Base-by-base conservation (phyloP, 2,888 invertebrate species). In the Phrixothrix hirtus region DNA sequence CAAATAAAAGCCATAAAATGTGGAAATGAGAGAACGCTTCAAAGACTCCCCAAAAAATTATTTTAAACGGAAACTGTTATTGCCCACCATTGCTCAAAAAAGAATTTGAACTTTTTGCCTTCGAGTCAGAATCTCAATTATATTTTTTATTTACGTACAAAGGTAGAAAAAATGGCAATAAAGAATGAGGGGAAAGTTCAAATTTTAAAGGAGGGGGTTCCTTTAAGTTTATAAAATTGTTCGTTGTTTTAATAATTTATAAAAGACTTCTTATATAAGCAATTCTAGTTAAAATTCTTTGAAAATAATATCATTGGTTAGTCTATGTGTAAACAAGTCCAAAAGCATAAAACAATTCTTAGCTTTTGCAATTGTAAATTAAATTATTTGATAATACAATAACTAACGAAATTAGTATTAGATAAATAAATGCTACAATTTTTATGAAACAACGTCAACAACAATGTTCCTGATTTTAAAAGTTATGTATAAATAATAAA, bases 311-410 rank as follows among this genome's bases (percentile, higher is more conserved):
- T 41, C 45, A 46, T 52, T 39, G 30, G 38, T 46, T 41, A 16
- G 41, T 52, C 46, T 46, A 35, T 41, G 46, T 53, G 35, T 52
- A 48, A 38, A 34, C 25, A 53, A 53, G 52, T 47, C 43, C 27
- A 53, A 43, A 31, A 44, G 38, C 26, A 46, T 43, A 38, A 44
- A 53, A 53, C 53, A 53, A 42, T 43, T 53, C 53, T 37, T 53
- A 48, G 57, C 57, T 57, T 53, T 53, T 49, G 57, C 57, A 53
- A 49, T 45, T 52, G 57, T 57, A 52, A 57, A 53, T 57, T 56
- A 53, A 42, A 44, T 56, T 35, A 49, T 56, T 53, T 56, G 52
- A 52, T 56, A 55, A 47, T n/a, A n/a, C n/a, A n/a, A n/a, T 51
- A 51, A 47, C 35, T 46, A 43, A 39, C 47, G 42, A 42, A 49